Evolutionary conservation across 2,113 vertebrate species (phyloP).

Genomic region (Salvelinus fontinalis): DNA sequence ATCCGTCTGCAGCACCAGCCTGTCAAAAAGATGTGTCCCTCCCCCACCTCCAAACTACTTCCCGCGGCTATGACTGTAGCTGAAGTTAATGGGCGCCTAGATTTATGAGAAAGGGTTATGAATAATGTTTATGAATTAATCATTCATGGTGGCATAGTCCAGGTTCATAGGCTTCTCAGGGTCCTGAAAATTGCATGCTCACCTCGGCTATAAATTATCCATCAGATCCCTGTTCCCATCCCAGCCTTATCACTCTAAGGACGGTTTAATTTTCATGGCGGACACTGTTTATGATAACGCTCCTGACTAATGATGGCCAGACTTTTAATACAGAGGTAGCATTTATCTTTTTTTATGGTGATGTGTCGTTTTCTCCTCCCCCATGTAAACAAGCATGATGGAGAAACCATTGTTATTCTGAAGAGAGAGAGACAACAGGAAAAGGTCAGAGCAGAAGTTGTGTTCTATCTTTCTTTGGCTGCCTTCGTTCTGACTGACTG

Average conservation of each 20-base stretch:
- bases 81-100: slow-evolving; percentile 43
- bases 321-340: not conserved
- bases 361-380: not conserved
- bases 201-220: slow-evolving; percentile 62
- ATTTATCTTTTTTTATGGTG: not conserved
- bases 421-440: not conserved
- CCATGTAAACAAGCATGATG: not conserved
- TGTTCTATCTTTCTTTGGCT: not conserved
- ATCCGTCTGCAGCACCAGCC: too few relatives aligned
- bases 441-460: not conserved
- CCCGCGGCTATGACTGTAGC: not conserved
- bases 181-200: slow-evolving; percentile 59
- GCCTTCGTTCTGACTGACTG: not conserved
- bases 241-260: not conserved
- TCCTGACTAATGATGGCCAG: not conserved
- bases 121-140: slow-evolving; percentile 71
- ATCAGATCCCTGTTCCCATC: slow-evolving; percentile 8
- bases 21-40: too few relatives aligned
- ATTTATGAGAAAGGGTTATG: slow-evolving; percentile 62
- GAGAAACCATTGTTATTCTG: not conserved
- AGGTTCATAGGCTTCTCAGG: slow-evolving; percentile 37
- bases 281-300: not conserved
- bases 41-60: not conserved
- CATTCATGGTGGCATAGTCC: slow-evolving; percentile 58
- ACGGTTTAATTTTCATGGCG: not conserved